A percentile compares a stretch with the other conserved stretches of the same genome.
Evolutionary conservation across 2,797 vertebrate species (phyloP).

Genomic region (Protonibea diacanthus): DNA sequence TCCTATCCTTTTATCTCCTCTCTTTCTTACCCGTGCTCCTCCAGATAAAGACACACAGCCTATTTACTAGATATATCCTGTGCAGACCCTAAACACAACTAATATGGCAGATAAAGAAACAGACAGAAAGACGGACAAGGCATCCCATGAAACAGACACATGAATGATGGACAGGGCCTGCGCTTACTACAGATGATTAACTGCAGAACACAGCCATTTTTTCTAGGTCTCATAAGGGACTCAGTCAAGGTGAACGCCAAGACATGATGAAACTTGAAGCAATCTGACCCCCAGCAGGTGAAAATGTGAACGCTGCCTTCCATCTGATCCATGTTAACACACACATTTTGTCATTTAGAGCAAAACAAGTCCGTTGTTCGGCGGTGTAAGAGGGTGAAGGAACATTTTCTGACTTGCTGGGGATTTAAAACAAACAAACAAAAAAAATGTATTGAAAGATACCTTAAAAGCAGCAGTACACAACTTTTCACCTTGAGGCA

Average conservation of each 20-base stretch:
- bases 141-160: slow-evolving; percentile 48
- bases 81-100: slow-evolving; percentile 45
- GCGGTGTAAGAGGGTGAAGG: not conserved
- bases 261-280: slow-evolving; percentile 84
- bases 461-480: slow-evolving; percentile 30
- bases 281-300: slow-evolving; percentile 75
- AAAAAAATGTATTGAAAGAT: slow-evolving; percentile 20
- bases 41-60: slow-evolving; percentile 41
- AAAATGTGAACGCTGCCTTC: slow-evolving; percentile 61
- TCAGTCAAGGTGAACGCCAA: slow-evolving; percentile 75
- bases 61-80: slow-evolving; percentile 43
- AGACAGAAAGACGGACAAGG: slow-evolving; percentile 39
- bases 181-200: slow-evolving; percentile 70
- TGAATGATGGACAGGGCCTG: slow-evolving; percentile 65
- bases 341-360: slow-evolving; percentile 55
- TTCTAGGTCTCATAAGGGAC: slow-evolving; percentile 55
- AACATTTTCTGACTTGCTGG: slow-evolving; percentile 31
- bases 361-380: slow-evolving; percentile 39
- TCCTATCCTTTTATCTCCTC: slow-evolving; percentile 43
- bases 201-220: slow-evolving; percentile 55
- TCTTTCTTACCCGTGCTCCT: slow-evolving; percentile 23
- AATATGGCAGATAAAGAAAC: slow-evolving; percentile 48
- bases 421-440: slow-evolving; percentile 18
- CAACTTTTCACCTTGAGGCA: slow-evolving; percentile 54
- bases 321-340: slow-evolving; percentile 52